Percentiles rank a stretch among this genome's conserved stretches.
Conservation (phyloP, 2,888 invertebrate species). For the Julus scandinavius region DNA sequence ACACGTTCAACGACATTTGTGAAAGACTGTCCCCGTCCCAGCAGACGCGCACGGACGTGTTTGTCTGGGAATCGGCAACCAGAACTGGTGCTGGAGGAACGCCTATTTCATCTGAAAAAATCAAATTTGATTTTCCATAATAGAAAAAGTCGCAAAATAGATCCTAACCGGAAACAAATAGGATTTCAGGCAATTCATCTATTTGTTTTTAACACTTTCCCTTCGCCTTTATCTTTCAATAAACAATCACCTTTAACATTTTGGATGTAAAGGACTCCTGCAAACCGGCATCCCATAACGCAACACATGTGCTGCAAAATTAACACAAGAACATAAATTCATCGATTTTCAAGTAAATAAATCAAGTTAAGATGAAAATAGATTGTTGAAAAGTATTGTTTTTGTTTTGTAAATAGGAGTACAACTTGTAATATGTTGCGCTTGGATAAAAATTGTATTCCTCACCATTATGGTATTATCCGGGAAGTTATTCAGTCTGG, state of each 20-base stretch:
- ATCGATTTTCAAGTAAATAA: too few species aligned
- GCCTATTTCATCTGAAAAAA: constrained; percentile 72
- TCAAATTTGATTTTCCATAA: not conserved
- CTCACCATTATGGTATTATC: constrained; percentile 5
- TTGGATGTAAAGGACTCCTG: constrained; percentile 79
- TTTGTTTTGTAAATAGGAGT: too few species aligned
- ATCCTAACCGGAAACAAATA: too few species aligned
- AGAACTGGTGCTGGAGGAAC: constrained; percentile 79
- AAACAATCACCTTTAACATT: constrained; percentile 73
- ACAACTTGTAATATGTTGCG: too few species aligned
- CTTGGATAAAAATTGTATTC: too few species aligned
- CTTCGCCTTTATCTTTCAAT: not conserved
- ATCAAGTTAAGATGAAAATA: too few species aligned
- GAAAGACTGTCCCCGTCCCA: constrained; percentile 72
- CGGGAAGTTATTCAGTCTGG: not conserved
- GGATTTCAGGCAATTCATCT: too few species aligned
- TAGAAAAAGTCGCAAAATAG: too few species aligned
- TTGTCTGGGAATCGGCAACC: constrained; percentile 79
- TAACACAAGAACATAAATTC: not conserved
- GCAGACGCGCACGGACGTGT: constrained; percentile 81
- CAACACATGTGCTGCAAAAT: constrained; percentile 75
- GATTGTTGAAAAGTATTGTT: too few species aligned
- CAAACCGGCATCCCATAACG: constrained; percentile 84
- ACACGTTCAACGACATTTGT: constrained; percentile 66
- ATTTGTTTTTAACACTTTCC: too few species aligned